Percentiles rank a stretch among this genome's conserved stretches.
Conservation (phyloP, 2,113 vertebrate genomes). For the Thamnophis sirtalis region DNA sequence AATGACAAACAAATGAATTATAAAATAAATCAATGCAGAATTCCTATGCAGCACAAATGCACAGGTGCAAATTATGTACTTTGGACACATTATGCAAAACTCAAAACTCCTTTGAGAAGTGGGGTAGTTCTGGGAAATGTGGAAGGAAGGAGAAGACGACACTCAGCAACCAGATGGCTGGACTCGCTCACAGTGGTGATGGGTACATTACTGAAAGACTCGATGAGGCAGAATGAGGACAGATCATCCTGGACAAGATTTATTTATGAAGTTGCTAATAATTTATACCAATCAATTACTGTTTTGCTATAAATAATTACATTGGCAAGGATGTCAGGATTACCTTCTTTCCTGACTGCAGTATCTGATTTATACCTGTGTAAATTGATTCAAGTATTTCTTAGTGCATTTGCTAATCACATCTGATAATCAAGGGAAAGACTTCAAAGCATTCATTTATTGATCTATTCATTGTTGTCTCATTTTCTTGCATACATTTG, state of each 20-base stretch:
- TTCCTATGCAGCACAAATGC: background rate
- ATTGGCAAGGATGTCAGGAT: background rate
- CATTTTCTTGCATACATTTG: background rate
- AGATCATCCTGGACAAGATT: background rate
- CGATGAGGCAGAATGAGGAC: background rate
- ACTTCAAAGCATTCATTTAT: background rate
- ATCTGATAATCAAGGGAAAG: background rate
- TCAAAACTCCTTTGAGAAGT: background rate
- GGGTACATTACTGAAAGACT: background rate
- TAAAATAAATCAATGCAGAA: background rate
- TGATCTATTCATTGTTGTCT: background rate
- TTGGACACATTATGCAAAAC: background rate
- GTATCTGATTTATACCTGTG: background rate
- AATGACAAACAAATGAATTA: background rate
- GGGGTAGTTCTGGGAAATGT: background rate
- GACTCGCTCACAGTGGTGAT: background rate
- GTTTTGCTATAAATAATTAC: background rate
- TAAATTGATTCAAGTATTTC: background rate
- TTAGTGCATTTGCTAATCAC: background rate
- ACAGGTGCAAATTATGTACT: background rate
- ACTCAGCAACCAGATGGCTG: background rate
- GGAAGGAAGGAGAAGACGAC: background rate
- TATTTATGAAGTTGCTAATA: background rate
- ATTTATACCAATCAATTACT: background rate
- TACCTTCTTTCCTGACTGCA: background rate